Percentiles rank a stretch among this genome's conserved stretches.
Evolutionary conservation across 2,888 invertebrate genomes (phyloP).

Genomic region (Conistra vaccinii): DNA sequence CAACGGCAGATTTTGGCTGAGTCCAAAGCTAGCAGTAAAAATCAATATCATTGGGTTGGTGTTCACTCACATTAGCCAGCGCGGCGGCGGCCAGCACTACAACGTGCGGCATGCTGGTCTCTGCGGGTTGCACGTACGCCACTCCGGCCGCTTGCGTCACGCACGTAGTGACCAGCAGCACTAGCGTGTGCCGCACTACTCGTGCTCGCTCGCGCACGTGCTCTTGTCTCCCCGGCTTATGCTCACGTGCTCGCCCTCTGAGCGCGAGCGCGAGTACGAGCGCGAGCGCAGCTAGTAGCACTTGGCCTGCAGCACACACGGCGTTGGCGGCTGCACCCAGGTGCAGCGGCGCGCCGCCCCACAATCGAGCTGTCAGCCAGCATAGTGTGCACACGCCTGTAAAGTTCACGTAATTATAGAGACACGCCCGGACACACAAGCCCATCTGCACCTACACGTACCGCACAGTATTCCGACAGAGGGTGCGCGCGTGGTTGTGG

Average conservation of each 20-base stretch:
- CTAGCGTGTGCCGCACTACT: slow-evolving; percentile 81
- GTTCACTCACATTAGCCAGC: slow-evolving; percentile 81
- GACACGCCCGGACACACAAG: not conserved
- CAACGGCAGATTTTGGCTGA: not conserved
- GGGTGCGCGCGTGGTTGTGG: slow-evolving; percentile 91
- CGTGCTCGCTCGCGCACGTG: slow-evolving; percentile 74
- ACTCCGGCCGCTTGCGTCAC: slow-evolving; percentile 84
- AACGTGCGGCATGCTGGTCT: slow-evolving; percentile 75
- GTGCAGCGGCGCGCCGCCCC: slow-evolving; percentile 91
- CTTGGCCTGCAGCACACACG: slow-evolving; percentile 93
- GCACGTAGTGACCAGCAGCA: slow-evolving; percentile 80
- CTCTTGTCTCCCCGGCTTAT: slow-evolving; percentile 67
- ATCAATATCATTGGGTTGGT: not conserved
- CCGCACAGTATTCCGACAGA: slow-evolving; percentile 93
- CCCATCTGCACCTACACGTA: slow-evolving; percentile 63
- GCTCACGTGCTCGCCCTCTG: slow-evolving; percentile 1
- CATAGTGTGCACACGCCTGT: slow-evolving; percentile 92
- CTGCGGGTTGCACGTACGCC: slow-evolving; percentile 85
- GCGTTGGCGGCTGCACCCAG: slow-evolving; percentile 90
- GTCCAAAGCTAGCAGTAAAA: no score
- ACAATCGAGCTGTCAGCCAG: slow-evolving; percentile 92
- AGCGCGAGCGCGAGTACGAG: slow-evolving; percentile 91
- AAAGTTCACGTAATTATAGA: slow-evolving; percentile 16
- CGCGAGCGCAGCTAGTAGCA: slow-evolving; percentile 92
- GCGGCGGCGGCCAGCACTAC: slow-evolving; percentile 80